phyloP scores from a whole-genome alignment of 1,140 invertebrate species.

The Penaeus indicus region DNA sequence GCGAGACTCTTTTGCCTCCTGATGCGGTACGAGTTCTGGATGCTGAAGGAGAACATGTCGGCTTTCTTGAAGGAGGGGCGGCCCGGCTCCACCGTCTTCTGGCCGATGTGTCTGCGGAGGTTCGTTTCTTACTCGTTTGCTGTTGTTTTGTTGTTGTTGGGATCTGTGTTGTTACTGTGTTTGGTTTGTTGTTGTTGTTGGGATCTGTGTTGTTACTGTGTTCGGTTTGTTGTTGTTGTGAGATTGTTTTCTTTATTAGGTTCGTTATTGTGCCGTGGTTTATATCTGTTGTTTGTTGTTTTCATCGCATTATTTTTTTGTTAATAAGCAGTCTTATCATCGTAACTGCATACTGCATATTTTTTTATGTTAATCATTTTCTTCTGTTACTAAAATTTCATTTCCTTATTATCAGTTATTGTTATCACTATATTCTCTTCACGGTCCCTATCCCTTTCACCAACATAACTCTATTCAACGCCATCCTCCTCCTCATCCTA shows the following conservation, averaged over 20 bases:
- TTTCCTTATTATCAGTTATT: no score
- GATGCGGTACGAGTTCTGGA: slow-evolving; percentile 23
- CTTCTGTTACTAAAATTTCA: no score
- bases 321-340: no score
- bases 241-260: not conserved
- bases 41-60: slow-evolving; percentile 36
- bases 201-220: not conserved
- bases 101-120: slow-evolving; percentile 36
- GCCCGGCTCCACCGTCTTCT: slow-evolving; percentile 17
- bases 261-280: not conserved
- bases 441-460: no score
- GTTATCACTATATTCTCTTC: no score
- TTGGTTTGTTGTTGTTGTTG: no score
- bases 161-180: not conserved
- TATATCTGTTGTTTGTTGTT: not conserved
- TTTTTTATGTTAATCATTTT: no score
- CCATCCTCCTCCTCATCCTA: no score
- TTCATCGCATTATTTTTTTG: no score
- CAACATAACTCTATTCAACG: no score
- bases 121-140: not conserved
- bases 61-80: slow-evolving; percentile 54
- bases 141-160: no score
- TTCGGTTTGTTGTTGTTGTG: not conserved
- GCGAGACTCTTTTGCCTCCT: slow-evolving; percentile 14
- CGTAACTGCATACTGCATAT: no score